phyloP scores from a whole-genome alignment of 2,797 vertebrate genomes.

The Selene dorsalis region DNA sequence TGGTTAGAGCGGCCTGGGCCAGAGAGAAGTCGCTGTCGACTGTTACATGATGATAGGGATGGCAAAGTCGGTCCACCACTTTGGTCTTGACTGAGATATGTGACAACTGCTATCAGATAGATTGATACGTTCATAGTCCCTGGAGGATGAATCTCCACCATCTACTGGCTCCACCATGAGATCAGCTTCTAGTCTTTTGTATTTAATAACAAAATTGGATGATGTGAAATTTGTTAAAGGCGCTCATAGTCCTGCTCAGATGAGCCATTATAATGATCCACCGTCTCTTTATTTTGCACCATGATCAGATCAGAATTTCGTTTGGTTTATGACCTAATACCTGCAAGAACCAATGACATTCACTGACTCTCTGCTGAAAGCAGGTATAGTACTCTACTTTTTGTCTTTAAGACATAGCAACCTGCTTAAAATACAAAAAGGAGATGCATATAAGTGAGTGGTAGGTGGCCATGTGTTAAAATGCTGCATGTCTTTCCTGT shows the following conservation, averaged over 20 bases:
- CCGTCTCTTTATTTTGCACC: neutral
- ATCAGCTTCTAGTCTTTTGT: neutral
- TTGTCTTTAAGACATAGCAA: neutral
- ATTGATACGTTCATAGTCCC: too few relatives aligned
- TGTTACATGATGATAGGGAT: neutral
- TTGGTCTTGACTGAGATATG: neutral
- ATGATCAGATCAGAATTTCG: neutral
- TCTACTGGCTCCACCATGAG: too few relatives aligned
- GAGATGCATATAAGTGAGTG: neutral
- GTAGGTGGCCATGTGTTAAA: neutral
- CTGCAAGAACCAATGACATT: neutral
- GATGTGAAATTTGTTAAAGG: neutral
- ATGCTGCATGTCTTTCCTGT: too few relatives aligned
- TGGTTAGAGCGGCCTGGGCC: conserved; percentile 34
- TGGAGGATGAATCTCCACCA: too few relatives aligned
- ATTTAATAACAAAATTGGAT: neutral
- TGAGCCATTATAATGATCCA: neutral
- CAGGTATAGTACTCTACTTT: neutral
- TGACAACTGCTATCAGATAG: too few relatives aligned
- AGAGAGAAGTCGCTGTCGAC: conserved; percentile 18
- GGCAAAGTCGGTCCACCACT: conserved; percentile 10
- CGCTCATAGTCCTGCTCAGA: neutral
- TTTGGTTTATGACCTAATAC: neutral
- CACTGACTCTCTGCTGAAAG: neutral
- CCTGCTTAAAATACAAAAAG: neutral